phyloP scores from a whole-genome alignment of 2,113 vertebrate genomes.

The Peromyscus maniculatus region DNA sequence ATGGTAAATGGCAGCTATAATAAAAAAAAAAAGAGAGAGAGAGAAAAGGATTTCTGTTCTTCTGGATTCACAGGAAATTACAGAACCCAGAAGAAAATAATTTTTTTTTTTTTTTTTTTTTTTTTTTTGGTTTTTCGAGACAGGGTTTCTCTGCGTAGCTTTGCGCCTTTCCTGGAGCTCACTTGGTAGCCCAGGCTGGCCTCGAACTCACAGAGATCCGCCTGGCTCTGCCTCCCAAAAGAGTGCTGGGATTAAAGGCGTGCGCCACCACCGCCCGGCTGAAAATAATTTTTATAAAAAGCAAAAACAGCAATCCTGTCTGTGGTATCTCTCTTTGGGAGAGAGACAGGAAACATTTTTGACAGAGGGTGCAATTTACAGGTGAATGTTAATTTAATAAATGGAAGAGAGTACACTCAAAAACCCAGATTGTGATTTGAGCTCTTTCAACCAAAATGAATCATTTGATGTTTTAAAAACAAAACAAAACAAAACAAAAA shows the following conservation, averaged over 20 bases:
- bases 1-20: not conserved
- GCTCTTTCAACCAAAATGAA: slow-evolving; percentile 22
- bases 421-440: not conserved
- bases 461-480: slow-evolving; percentile 21
- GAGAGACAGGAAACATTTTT: not conserved
- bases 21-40: not conserved
- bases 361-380: not conserved
- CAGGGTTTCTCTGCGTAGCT: too few relatives aligned
- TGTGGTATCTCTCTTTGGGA: not conserved
- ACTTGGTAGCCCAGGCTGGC: too few relatives aligned
- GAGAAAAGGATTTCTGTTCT: not conserved
- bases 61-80: not conserved
- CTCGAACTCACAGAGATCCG: too few relatives aligned
- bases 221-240: too few relatives aligned
- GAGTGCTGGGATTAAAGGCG: too few relatives aligned
- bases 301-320: not conserved
- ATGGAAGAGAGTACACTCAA: not conserved
- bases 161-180: too few relatives aligned
- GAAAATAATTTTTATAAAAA: not conserved
- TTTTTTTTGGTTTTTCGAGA: too few relatives aligned
- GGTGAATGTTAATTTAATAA: slow-evolving; percentile 21
- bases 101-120: too few relatives aligned
- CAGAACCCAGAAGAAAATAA: not conserved
- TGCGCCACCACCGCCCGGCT: too few relatives aligned
- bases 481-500: not conserved